Base-by-base conservation (phyloP, 1,140 invertebrate species). In the Lethrus apterus region DNA sequence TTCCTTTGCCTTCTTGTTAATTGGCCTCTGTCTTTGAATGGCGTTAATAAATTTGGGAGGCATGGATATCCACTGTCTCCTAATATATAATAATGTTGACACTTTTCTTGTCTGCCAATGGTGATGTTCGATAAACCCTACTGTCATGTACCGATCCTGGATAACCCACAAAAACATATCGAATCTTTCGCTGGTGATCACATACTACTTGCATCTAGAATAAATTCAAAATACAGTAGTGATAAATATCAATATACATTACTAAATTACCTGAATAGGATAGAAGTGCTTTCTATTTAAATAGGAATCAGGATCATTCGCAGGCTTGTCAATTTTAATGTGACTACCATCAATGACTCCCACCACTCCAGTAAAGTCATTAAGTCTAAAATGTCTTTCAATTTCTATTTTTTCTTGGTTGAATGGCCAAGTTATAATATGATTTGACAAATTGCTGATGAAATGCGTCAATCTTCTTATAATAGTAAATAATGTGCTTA, bases 321-420 rank as follows among this genome's bases (percentile, higher is more conserved):
- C 9, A 23, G 57, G 56, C 33, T 56, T 54, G 34, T 46, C 44
- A 9, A 60, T 62, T 17, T 50, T 46, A 8, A 63, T 55, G 23
- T 56, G n/a, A n/a, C n/a, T 54, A 3, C 59, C 58, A 57, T 62
- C 59, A 10, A 62, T 46, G 2, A 45, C 47, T 19, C 58, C 60
- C 30, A 62, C 43, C 13, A 60, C 57, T 10, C 44, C 51, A 0
- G 53, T 51, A 52, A 64, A 58, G 4, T 32, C 48, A 45, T 48
- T 56, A 29, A 30, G n/a, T n/a, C n/a, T n/a, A n/a, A n/a, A n/a
- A n/a, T n/a, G n/a, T n/a, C n/a, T n/a, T 14, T 15, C 32, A 33
- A 36, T 36, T 36, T 14, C 34, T 18, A 4, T 36, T 19, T 36
- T 36, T 20, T 36, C 17, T 36, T 36, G 9, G 5, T 9, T 13